A percentile compares a stretch with the other conserved stretches of the same genome.
phyloP scores from a whole-genome alignment of 2,888 invertebrate species.

The Arenicola marina region DNA sequence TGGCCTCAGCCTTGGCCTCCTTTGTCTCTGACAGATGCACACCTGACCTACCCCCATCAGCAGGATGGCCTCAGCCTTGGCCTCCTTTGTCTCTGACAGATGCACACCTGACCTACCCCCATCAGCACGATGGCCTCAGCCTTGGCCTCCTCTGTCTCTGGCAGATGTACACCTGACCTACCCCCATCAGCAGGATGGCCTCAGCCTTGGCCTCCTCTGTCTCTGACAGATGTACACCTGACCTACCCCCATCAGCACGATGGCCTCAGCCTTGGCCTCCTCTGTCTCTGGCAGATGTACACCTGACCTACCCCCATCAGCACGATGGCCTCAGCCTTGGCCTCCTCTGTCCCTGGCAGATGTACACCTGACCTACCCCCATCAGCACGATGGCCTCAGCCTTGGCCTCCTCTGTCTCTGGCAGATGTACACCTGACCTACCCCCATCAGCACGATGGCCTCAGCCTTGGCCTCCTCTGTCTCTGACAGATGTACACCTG shows the following conservation, averaged over 20 bases:
- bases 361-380: conserved; percentile 76
- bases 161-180: conserved; percentile 65
- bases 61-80: conserved; percentile 91
- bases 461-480: conserved; percentile 98
- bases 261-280: conserved; percentile 96
- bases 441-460: conserved; percentile 90
- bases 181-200: conserved; percentile 93
- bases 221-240: too few relatives aligned
- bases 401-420: conserved; percentile 97
- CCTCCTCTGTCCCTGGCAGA: conserved; percentile 97
- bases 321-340: conserved; percentile 91
- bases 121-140: conserved; percentile 95
- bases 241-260: conserved; percentile 89
- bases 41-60: conserved; percentile 82
- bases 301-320: conserved; percentile 84
- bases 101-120: conserved; percentile 75
- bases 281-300: too few relatives aligned
- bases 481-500: too few relatives aligned
- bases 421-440: conserved; percentile 98
- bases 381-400: conserved; percentile 95
- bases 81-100: too few relatives aligned
- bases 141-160: conserved; percentile 95
- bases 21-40: too few relatives aligned
- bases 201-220: conserved; percentile 97
- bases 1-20: conserved; percentile 96